Percentiles rank a stretch among this genome's conserved stretches.
Evolutionary conservation across 2,888 invertebrate genomes (phyloP).

Genomic region (Ecdyonurus torrentis): DNA sequence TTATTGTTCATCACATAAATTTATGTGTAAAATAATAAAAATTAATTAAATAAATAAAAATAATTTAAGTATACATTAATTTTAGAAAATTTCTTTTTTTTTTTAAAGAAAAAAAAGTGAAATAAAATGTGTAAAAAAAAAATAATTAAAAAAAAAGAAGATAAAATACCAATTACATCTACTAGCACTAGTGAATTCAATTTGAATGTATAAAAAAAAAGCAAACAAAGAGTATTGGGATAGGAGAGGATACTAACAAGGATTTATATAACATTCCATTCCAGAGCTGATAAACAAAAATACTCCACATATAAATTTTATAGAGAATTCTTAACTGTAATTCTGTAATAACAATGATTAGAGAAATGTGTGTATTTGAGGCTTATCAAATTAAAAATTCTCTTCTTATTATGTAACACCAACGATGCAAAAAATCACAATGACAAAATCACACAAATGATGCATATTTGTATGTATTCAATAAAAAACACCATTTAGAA

Average conservation of each 20-base stretch:
- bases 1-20: constrained; percentile 12
- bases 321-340: background rate
- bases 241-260: background rate
- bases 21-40: constrained; percentile 17
- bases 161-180: background rate
- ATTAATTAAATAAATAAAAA: constrained; percentile 20
- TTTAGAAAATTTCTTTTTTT: no score
- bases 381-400: background rate
- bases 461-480: no score
- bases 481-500: no score
- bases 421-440: background rate
- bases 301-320: background rate
- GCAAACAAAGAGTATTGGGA: background rate
- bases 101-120: no score
- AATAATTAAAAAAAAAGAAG: constrained; percentile 11
- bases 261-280: constrained; percentile 1
- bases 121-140: no score
- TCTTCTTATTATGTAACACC: background rate
- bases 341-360: background rate
- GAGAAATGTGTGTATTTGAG: no score
- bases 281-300: background rate
- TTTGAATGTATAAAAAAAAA: background rate
- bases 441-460: no score
- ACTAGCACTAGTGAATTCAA: background rate
- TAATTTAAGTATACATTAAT: no score